A percentile compares a stretch with the other conserved stretches of the same genome.
phyloP scores from a whole-genome alignment of 2,888 invertebrate genomes.

The Seladonia tumulorum region DNA sequence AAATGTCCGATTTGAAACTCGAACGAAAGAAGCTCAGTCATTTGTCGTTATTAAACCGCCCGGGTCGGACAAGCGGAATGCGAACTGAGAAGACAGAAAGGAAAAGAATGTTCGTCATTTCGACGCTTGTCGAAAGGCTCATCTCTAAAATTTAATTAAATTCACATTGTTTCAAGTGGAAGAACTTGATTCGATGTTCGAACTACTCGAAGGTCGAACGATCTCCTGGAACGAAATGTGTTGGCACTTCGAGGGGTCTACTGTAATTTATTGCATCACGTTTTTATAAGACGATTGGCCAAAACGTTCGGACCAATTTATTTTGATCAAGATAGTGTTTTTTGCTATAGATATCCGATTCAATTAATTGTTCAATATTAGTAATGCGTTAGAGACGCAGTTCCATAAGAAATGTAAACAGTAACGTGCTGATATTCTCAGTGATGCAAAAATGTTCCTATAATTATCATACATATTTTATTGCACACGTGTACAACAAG shows the following conservation, averaged over 20 bases:
- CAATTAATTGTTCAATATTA: not conserved
- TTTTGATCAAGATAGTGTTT: not conserved
- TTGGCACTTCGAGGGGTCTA: not conserved
- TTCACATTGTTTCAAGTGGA: not conserved
- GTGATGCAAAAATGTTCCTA: not conserved
- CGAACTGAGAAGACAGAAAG: not conserved
- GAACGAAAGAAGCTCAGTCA: not conserved
- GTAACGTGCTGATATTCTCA: not conserved
- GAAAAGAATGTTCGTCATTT: not conserved
- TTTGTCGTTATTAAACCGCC: not conserved
- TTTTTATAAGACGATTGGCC: not conserved
- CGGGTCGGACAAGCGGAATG: not conserved
- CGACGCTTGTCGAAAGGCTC: not conserved
- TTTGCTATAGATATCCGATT: not conserved
- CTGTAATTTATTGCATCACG: not conserved
- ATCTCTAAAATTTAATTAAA: not conserved
- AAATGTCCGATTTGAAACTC: not conserved
- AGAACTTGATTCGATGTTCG: not conserved
- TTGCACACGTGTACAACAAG: not conserved
- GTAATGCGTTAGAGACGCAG: not conserved
- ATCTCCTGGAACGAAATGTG: not conserved
- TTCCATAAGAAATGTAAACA: not conserved
- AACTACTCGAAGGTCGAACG: not conserved
- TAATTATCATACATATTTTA: not conserved
- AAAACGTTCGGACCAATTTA: not conserved